A percentile compares a stretch with the other conserved stretches of the same genome.
phyloP scores from a whole-genome alignment of 1,140 invertebrate species.

The Laupala kohalensis region DNA sequence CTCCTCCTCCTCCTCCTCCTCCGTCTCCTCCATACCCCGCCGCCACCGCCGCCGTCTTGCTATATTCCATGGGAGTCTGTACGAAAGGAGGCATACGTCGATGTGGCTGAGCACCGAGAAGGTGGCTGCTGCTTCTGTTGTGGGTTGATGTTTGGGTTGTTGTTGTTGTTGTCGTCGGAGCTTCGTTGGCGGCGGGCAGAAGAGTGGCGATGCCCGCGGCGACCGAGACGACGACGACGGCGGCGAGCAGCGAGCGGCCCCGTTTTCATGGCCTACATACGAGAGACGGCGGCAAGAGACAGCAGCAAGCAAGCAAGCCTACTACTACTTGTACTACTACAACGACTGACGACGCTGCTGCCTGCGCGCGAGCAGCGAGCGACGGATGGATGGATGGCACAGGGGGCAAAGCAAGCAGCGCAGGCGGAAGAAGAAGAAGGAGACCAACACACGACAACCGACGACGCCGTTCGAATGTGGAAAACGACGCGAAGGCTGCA shows the following conservation, averaged over 20 bases:
- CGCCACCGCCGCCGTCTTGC: conserved; percentile 20
- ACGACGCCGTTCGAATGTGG: no score
- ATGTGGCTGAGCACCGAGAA: conserved; percentile 19
- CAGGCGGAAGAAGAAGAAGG: neutral
- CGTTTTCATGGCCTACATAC: conserved; percentile 20
- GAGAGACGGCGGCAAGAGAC: no score
- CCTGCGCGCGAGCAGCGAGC: no score
- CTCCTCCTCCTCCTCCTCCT: conserved; percentile 19
- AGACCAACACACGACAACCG: neutral
- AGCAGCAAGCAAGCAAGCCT: no score
- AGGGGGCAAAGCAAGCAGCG: neutral
- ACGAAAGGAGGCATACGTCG: conserved; percentile 26
- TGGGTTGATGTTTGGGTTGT: neutral
- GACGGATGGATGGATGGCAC: no score
- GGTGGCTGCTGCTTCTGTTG: neutral
- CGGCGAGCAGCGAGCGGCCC: conserved; percentile 15
- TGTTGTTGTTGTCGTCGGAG: conserved; percentile 15
- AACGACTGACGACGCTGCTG: no score
- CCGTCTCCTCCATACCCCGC: conserved; percentile 18
- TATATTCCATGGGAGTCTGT: conserved; percentile 27
- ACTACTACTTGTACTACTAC: no score
- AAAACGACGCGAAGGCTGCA: no score
- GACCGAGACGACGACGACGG: no score
- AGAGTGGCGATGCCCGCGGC: no score
- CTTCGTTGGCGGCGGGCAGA: conserved; percentile 16